Base-by-base conservation (phyloP, 2,888 invertebrate species). In the Amphipoea lucens region DNA sequence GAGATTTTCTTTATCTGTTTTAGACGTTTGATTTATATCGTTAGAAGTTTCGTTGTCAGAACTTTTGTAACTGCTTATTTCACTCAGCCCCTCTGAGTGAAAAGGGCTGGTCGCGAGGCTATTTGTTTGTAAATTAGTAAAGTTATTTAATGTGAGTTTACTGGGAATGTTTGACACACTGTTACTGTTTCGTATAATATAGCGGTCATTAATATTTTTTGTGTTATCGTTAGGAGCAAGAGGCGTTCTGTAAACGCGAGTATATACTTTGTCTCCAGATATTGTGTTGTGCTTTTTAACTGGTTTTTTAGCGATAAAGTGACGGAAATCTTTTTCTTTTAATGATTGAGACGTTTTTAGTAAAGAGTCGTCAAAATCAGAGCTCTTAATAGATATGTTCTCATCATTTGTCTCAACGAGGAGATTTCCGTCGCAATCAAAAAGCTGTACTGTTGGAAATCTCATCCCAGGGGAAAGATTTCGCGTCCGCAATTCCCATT, bases 401-500 rank as follows among this genome's bases (percentile, higher is more conserved):
- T 97, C 97, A 89, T 97, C 97, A 89, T 97, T 97, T 87, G 97
- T 97, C 94, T 97, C 97, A 51, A 97, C 96, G 86, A 97, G 95
- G 75, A 97, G 95, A 93, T 97, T 97, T 87, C 97, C 97, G 88
- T 97, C 97, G 91, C 97, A 97, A 94, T 97, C 97, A 92, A 97
- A 97, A 86, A 98, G 97, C 93, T 98, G 97, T 92, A 98, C 97
- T 79, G 97, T 97, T 57, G 98, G 98, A 88, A 98, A 96, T 89
- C 94, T 94, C 84, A 97, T 95, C 89, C 97, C 97, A 65, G 97
- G 97, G 78, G 97, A 97, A 78, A 97, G 97, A 93, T 97, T 97
- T 87, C 97, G 97, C 63, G 98, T 98, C 68, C 97, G 96, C 86
- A 98, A 93, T 93, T 97, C 97, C 97, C 98, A 98, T 94, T 97